A percentile compares a stretch with the other conserved stretches of the same genome.
Conservation (phyloP, 2,797 vertebrate genomes). For the Gobio occitaniae region DNA sequence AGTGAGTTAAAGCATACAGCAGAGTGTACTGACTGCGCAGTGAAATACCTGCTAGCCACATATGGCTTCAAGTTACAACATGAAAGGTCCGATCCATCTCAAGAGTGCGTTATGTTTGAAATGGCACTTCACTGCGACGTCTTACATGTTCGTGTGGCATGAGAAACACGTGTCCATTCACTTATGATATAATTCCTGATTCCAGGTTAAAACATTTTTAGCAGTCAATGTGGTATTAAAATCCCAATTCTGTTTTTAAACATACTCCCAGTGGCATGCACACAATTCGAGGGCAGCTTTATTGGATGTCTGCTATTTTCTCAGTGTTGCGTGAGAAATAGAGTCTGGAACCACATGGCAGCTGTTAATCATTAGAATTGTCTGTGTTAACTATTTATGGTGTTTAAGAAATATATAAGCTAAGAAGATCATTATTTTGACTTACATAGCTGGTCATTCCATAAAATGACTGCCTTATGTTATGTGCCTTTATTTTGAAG, state of each 20-base stretch:
- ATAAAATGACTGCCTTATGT: not conserved
- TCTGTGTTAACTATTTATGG: conserved; percentile 14
- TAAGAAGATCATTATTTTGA: not conserved
- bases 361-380: conserved; percentile 34
- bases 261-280: not conserved
- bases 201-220: conserved; percentile 23
- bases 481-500: not conserved
- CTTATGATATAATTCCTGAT: not conserved
- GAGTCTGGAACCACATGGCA: conserved; percentile 11
- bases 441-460: not conserved
- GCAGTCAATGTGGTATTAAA: not conserved
- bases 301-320: conserved; percentile 15
- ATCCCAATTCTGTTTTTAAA: conserved; percentile 1
- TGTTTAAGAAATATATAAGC: not conserved
- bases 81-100: conserved; percentile 1
- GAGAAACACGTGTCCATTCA: conserved; percentile 35
- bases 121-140: conserved; percentile 52
- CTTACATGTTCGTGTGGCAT: conserved; percentile 52
- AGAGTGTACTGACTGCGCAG: not conserved
- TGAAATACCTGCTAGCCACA: conserved; percentile 8
- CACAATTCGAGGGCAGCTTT: not conserved
- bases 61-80: conserved; percentile 44
- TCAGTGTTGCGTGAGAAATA: conserved; percentile 3
- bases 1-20: not conserved
- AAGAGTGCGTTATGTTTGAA: conserved; percentile 17